Conservation (phyloP, 92 coral and sea anemone genomes). For the Galaxea fascicularis region DNA sequence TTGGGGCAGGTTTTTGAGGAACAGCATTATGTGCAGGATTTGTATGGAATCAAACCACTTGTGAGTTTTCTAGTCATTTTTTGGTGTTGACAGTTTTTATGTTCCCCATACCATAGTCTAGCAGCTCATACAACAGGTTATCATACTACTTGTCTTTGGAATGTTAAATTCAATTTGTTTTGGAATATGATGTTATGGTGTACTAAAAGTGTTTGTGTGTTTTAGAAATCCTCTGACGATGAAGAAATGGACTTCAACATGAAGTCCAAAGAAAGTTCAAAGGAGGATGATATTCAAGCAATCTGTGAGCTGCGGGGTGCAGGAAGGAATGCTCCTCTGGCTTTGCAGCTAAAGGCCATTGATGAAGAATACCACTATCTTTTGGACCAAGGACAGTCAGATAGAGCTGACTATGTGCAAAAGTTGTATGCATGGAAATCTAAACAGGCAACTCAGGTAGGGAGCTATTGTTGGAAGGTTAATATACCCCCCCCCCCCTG, state of each 20-base stretch:
- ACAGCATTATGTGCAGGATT: constrained; percentile 85
- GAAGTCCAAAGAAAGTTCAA: constrained; percentile 90
- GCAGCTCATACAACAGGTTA: too few relatives aligned
- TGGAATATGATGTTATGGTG: not conserved
- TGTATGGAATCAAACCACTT: constrained; percentile 91
- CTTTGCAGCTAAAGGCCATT: constrained; percentile 90
- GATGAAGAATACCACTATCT: constrained; percentile 96
- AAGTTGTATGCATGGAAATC: constrained; percentile 93
- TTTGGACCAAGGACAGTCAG: constrained; percentile 92
- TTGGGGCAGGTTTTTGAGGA: constrained; percentile 95
- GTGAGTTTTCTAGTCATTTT: constrained; percentile 40
- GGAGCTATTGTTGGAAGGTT: not conserved
- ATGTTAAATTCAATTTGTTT: too few relatives aligned
- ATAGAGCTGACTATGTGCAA: constrained; percentile 95
- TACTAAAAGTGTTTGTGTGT: not conserved
- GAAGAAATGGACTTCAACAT: constrained; percentile 90
- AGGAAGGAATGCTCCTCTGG: constrained; percentile 87
- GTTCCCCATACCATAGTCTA: too few relatives aligned
- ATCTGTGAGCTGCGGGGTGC: constrained; percentile 95
- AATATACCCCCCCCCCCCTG: too few relatives aligned
- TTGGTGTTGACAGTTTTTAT: not conserved
- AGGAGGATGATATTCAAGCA: constrained; percentile 97
- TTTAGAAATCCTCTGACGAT: constrained; percentile 75
- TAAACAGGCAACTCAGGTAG: constrained; percentile 88
- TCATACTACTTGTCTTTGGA: too few relatives aligned